Conservation (phyloP, 2,888 invertebrate genomes). For the Morpho achilles region DNA sequence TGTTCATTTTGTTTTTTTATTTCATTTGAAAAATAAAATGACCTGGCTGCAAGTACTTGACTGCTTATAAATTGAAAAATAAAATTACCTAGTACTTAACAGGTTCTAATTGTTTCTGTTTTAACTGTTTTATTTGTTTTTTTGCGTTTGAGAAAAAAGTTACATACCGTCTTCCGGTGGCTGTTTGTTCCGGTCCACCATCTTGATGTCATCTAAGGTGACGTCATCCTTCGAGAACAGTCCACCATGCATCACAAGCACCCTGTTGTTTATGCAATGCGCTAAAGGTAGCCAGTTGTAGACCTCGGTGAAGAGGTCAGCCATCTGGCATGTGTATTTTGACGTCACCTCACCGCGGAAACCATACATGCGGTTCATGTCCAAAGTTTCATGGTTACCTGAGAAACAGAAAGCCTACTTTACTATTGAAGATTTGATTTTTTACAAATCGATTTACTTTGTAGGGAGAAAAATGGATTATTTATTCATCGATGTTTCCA, state of each 20-base stretch:
- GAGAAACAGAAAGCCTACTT: conserved; percentile 23
- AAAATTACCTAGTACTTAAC: too few species aligned
- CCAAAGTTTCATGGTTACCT: conserved; percentile 99
- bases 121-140: too few species aligned
- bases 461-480: too few species aligned
- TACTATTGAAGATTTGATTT: too few species aligned
- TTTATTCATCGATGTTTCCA: too few species aligned
- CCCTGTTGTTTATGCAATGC: conserved; percentile 92
- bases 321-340: conserved; percentile 97
- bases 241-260: conserved; percentile 98
- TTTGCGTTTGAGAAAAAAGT: neutral
- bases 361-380: conserved; percentile 99
- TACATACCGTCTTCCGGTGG: conserved; percentile 94
- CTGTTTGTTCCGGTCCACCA: conserved; percentile 94
- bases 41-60: too few species aligned
- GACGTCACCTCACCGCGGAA: conserved; percentile 99
- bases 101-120: too few species aligned
- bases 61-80: too few species aligned
- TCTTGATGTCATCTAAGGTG: conserved; percentile 94
- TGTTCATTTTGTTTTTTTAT: too few species aligned
- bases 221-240: conserved; percentile 96
- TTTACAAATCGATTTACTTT: too few species aligned
- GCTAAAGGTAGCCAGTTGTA: conserved; percentile 98
- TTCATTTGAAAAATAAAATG: too few species aligned
- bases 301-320: conserved; percentile 98